These are phyloP conservation scores for Lasioglossum malachurum DNA, from an alignment of 2,888 invertebrate genomes.

Conservation along the genomic window DNA sequence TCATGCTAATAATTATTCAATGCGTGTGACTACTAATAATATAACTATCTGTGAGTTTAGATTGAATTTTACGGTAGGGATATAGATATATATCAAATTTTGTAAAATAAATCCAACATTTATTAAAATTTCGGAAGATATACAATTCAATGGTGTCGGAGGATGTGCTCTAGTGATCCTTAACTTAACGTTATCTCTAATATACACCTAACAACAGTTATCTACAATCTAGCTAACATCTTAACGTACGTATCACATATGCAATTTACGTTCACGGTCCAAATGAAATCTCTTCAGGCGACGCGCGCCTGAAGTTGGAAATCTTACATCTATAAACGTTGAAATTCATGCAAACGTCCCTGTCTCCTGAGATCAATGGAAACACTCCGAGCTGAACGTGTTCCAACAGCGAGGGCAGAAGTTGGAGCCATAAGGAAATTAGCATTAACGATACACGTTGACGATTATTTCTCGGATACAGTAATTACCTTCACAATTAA, in stretches of 20 bases:
- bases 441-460: not conserved
- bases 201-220: conserved; percentile 16
- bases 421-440: not conserved
- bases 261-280: conserved; percentile 13
- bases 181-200: conserved; percentile 8
- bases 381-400: not conserved
- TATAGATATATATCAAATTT: not conserved
- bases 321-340: conserved; percentile 2
- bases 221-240: conserved; percentile 19
- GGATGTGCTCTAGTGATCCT: not conserved
- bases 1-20: not conserved
- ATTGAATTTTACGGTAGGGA: not conserved
- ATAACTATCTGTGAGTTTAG: not conserved
- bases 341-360: not conserved
- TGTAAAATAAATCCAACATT: not conserved
- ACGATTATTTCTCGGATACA: not conserved
- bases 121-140: conserved; percentile 13
- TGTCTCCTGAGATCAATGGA: conserved; percentile 26
- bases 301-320: not conserved
- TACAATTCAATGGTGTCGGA: not conserved
- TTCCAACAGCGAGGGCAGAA: not conserved
- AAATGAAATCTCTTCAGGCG: not conserved
- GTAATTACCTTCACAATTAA: not conserved
- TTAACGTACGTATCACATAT: conserved; percentile 57
- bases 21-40: not conserved